Base-by-base conservation (phyloP, 35 echinoderm and acorn worm species). In the Apostichopus parvimensis region DNA sequence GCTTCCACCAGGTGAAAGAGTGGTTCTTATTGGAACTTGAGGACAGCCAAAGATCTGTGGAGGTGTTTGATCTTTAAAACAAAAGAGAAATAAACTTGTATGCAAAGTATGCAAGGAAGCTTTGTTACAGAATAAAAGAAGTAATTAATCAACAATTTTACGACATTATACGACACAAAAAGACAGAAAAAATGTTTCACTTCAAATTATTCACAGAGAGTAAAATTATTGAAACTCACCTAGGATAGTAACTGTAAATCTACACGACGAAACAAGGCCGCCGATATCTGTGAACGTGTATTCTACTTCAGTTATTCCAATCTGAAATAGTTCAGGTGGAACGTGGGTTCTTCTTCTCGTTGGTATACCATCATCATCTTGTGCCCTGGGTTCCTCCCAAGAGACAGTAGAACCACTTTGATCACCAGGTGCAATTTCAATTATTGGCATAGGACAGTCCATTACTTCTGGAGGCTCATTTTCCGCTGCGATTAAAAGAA, bases 401-500 rank as follows among this genome's bases (percentile, higher is more conserved):
- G 9, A 18, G 54, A 83, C 53, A 4, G 55, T 83, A 10, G 22
- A 55, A 3, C 9, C 54, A 5, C 18, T 55, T 22, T 57, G 54
- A 58, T 83, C 80, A 83, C 5, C 4, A 22, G 80, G 80, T 56
- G 80, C 80, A 57, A 83, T 13, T 6, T 17, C 54, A 57, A 6
- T 83, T 59, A 83, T 58, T 83, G 80, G n/a, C 57, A 58, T 57
- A 57, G 80, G 80, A 83, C 80, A 83, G 80, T 58, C 20, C 54
- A 17, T 57, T 5, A 83, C 57, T 17, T 18, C 80, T 9, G 54
- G 53, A 5, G 80, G 80, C 80, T 6, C 9, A 21, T 73, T 17
- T 11, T 15, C 15, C 12, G 14, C 70, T 73, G 70, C n/a, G 15
- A 21, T 15, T 73, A 45, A 45, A 45, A 3, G 34, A 45, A 45